These are phyloP conservation scores for Aldrovandia affinis DNA, from an alignment of 2,797 vertebrate genomes.

Conservation along the genomic window DNA sequence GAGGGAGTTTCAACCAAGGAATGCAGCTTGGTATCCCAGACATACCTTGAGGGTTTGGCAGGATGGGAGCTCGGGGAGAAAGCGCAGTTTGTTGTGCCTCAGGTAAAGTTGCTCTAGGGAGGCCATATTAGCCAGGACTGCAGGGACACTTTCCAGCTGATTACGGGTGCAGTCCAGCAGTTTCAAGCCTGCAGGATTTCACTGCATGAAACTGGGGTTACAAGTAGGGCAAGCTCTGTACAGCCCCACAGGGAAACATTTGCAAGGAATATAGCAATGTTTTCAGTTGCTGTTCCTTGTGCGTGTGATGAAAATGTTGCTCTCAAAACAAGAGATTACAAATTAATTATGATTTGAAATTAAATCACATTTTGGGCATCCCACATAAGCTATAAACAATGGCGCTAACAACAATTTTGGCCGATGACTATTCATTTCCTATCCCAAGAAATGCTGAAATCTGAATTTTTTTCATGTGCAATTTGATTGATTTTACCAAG, in stretches of 20 bases:
- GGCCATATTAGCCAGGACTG: constrained; percentile 76
- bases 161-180: constrained; percentile 83
- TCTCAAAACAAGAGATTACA: background rate
- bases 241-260: background rate
- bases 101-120: constrained; percentile 84
- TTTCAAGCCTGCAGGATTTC: constrained; percentile 69
- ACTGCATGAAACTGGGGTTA: background rate
- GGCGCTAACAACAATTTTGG: too few species aligned
- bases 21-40: background rate
- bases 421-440: background rate
- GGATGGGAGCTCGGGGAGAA: constrained; percentile 76
- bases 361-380: background rate
- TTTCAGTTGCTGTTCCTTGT: background rate
- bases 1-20: background rate
- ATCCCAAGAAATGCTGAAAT: background rate
- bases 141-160: constrained; percentile 75
- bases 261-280: background rate
- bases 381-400: background rate
- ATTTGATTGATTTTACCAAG: background rate
- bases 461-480: too few species aligned
- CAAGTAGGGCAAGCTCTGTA: constrained; percentile 2
- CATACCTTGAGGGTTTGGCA: constrained; percentile 80
- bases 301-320: background rate
- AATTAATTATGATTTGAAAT: too few species aligned
- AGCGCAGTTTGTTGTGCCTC: constrained; percentile 77